These are phyloP conservation scores for Acanthornis magna DNA, from an alignment of 2,797 vertebrate genomes.

Conservation along the genomic window DNA sequence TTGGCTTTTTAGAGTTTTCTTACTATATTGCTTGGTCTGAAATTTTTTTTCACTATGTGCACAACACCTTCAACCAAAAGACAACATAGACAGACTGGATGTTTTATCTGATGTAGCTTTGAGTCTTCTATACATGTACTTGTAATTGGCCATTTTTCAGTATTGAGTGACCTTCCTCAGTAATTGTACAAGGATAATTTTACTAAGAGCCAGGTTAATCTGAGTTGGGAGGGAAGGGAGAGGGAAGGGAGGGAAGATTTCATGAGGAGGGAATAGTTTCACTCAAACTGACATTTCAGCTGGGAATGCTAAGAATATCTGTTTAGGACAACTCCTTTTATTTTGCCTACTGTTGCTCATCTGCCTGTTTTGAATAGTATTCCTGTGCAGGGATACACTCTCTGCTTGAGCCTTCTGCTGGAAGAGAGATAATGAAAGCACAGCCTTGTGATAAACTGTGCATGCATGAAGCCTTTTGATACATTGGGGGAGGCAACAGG, in stretches of 20 bases:
- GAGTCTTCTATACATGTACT: background rate
- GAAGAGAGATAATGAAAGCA: background rate
- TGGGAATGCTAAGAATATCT: background rate
- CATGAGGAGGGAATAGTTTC: background rate
- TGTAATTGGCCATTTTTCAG: background rate
- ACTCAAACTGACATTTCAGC: background rate
- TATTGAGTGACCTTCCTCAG: background rate
- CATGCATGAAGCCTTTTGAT: background rate
- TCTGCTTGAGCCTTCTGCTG: background rate
- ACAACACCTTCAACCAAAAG: background rate
- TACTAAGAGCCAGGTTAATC: background rate
- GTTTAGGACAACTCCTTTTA: background rate
- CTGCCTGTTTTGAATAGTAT: background rate
- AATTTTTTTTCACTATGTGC: background rate
- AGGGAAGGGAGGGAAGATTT: too few relatives aligned
- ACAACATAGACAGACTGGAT: background rate
- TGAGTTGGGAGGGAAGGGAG: background rate
- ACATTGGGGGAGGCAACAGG: background rate
- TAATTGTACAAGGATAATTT: background rate
- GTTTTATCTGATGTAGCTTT: background rate
- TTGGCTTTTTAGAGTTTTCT: background rate
- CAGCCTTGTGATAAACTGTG: background rate
- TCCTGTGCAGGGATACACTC: background rate
- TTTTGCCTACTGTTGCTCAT: background rate
- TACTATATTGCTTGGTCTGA: background rate